Evolutionary conservation across 2,113 vertebrate genomes (phyloP), one percentile per base, ranked within the genome.

Genomic region (Oreochromis aureus): DNA sequence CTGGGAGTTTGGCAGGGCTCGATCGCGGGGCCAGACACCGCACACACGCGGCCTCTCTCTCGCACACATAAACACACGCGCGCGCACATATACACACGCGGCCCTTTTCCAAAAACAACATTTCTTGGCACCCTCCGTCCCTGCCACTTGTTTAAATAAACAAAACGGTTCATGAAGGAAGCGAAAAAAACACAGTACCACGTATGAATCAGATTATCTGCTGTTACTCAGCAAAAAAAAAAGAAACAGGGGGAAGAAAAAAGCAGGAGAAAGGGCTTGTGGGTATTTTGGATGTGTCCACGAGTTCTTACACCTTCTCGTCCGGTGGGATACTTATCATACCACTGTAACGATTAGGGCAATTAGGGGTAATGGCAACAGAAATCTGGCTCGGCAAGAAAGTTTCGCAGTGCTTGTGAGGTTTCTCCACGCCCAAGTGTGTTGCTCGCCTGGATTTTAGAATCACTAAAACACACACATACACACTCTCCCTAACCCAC

Each of bases 141-240:
- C 88, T 92, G 93, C 93, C 95, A 95, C 94, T 96, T 95, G 95
- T 95, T 96, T 96, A 96, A 96, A 96, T 94, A 96, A 96, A 95
- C 93, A 95, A 94, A 94, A 90, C 32, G 71, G 83, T 89, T 90
- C 89, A 89, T 82, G 93, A 90, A 91, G 93, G 94, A 91, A 91
- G 91, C 44, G 48, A 6, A 86, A 92, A 92, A 87, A 91, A 82
- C 84, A 82, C 85, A 88, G 91, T 55, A 56, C 79, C 84, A 85
- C 79, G 82, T 85, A 93, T 90, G 89, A 95, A 92, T 93, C 82
- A 91, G 89, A 92, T 93, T 89, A 95, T 96, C 91, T 89, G 53
- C 91, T 91, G 92, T 95, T 93, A 91, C 88, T 92, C 92, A 87
- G 92, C 92, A 87, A 80, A 89, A 89, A 89, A 89, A 55, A 78